Base-by-base conservation (phyloP, 2,113 vertebrate genomes). In the Oreochromis aureus region DNA sequence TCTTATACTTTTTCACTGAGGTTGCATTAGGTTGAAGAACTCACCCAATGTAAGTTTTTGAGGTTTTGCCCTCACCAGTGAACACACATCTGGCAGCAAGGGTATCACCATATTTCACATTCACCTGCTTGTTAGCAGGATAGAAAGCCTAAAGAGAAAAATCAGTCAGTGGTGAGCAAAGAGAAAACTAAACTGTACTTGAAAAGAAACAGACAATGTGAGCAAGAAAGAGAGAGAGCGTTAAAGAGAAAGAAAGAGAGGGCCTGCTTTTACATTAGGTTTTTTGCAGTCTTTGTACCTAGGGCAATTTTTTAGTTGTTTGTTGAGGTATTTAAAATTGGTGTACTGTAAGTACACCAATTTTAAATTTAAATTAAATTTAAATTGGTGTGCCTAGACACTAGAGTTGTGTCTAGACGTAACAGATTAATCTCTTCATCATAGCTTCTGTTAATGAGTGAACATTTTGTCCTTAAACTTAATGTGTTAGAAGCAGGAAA, bases 21-120 rank as follows among this genome's bases (percentile, higher is more conserved):
- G 69, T 46, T 78, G 30, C 24, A 76, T 76, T 51, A 76, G 44
- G 24, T 10, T 41, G 32, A 5, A 34, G 3, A 85, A 92, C 96
- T 96, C 96, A 99, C 99, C 99, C 99, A 58, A 99, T 99, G 53
- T 94, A 96, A 0, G 98, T 99, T 80, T 96, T 95, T 66, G 97
- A 94, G 87, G 96, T 97, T 94, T 95, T 97, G 83, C 98, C 98
- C 88, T 99, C 98, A 16, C 99, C 99, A 66, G 96, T 98, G 88
- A 99, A 99, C 6, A 99, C 95, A 93, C 99, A 99, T 93, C 99
- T 97, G 88, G 98, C 97, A 81, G 98, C 98, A 7, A 99, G 80
- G 18, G 95, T 96, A 91, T 99, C 99, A 66, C 98, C 98, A 82
- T 97, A 97, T 86, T 94, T 96, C 73, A 99, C 88, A 46, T 97